Evolutionary conservation across 2,113 vertebrate species (phyloP).

Genomic region (Antigone vipio): DNA sequence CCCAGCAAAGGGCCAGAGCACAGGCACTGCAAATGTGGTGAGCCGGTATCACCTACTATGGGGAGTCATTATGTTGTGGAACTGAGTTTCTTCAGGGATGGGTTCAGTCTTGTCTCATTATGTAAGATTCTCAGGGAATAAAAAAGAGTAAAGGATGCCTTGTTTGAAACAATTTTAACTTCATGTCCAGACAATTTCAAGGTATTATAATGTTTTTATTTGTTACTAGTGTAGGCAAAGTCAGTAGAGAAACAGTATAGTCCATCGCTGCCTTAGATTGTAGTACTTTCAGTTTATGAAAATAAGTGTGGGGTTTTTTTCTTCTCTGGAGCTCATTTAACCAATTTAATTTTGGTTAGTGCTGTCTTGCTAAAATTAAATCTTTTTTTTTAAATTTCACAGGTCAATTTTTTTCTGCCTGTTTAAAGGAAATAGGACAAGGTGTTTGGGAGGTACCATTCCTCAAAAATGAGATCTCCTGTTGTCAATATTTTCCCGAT

Average conservation of each 20-base stretch:
- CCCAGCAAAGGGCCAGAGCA: background rate
- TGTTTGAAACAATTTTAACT: background rate
- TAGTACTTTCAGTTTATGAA: background rate
- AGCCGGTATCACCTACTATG: rapidly evolving
- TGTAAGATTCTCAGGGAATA: background rate
- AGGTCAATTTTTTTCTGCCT: background rate
- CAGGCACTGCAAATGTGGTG: background rate
- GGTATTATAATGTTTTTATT: background rate
- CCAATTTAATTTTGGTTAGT: background rate
- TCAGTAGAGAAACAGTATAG: background rate
- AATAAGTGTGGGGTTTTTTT: background rate
- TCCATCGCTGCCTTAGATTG: background rate
- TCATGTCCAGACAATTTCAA: background rate
- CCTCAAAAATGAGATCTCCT: background rate
- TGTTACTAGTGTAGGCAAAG: background rate
- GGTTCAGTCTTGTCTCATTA: background rate
- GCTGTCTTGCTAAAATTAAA: background rate
- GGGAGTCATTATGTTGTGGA: background rate
- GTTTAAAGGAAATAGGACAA: background rate
- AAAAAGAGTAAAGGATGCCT: background rate
- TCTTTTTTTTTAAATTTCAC: background rate
- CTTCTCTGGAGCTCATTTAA: background rate
- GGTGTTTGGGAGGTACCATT: background rate
- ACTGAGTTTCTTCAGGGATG: background rate
- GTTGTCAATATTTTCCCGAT: background rate